Percentiles rank a stretch among this genome's conserved stretches.
phyloP scores from a whole-genome alignment of 1,140 invertebrate species.

The Nasonia longicornis region DNA sequence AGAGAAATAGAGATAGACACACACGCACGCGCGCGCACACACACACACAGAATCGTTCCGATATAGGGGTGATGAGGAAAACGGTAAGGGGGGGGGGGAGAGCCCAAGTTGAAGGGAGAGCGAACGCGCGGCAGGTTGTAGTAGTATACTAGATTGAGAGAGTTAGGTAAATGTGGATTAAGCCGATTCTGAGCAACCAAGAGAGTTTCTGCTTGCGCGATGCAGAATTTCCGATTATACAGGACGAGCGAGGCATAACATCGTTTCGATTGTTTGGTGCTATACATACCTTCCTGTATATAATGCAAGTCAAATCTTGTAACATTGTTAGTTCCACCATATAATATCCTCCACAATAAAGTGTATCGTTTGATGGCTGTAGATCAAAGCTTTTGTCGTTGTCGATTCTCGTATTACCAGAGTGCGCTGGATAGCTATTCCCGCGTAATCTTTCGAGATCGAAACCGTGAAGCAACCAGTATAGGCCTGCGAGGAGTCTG shows the following conservation, averaged over 20 bases:
- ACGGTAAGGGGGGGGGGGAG: neutral
- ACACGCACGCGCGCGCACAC: neutral
- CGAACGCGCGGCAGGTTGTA: neutral
- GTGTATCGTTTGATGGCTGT: too few species aligned
- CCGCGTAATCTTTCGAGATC: conserved; percentile 9
- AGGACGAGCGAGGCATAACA: neutral
- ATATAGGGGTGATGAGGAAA: neutral
- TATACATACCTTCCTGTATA: too few species aligned
- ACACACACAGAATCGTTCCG: neutral
- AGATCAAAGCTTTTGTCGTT: too few species aligned
- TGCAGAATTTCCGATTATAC: conserved; percentile 19
- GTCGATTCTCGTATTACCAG: neutral
- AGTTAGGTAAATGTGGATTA: conserved; percentile 38
- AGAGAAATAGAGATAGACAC: conserved; percentile 36
- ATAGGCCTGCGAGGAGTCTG: neutral
- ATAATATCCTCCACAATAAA: too few species aligned
- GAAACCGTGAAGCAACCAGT: neutral
- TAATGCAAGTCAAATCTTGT: too few species aligned
- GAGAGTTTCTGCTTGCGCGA: neutral
- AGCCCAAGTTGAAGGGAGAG: neutral
- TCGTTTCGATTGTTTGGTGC: neutral
- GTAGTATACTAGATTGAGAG: conserved; percentile 19
- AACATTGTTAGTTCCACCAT: too few species aligned
- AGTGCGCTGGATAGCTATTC: neutral
- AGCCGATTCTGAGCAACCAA: conserved; percentile 26